A percentile compares a stretch with the other conserved stretches of the same genome.
phyloP scores from a whole-genome alignment of 2,113 vertebrate species.

The Thalassarche chlororhynchos region DNA sequence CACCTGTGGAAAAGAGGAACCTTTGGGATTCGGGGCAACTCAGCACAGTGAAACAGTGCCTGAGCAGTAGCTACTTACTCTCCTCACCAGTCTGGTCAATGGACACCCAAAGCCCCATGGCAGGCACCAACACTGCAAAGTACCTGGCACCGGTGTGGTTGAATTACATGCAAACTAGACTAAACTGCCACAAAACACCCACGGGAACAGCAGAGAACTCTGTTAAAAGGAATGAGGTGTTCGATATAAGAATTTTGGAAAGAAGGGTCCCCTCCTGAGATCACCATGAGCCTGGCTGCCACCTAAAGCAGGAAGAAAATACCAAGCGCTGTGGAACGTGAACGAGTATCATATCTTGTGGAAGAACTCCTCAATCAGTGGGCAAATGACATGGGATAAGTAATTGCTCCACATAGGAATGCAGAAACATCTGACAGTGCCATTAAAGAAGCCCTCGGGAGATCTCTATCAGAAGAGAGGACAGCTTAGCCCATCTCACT shows the following conservation, averaged over 20 bases:
- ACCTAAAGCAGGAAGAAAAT: background rate
- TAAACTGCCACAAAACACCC: background rate
- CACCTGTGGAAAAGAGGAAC: too few species aligned
- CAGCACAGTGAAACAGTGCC: too few species aligned
- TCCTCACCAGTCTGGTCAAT: background rate
- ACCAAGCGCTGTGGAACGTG: background rate
- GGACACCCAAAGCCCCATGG: background rate
- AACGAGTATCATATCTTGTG: background rate
- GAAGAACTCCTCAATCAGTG: background rate
- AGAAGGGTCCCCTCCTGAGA: background rate
- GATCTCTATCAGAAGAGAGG: background rate
- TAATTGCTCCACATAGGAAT: background rate
- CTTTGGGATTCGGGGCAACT: background rate
- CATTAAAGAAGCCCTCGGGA: background rate
- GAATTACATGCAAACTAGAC: background rate
- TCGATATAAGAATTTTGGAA: background rate
- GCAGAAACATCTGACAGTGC: background rate
- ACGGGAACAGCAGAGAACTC: background rate
- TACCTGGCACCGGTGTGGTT: background rate
- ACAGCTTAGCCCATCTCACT: background rate
- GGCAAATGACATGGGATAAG: background rate
- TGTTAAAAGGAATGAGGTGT: background rate
- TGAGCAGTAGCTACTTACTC: background rate
- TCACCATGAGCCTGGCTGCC: background rate
- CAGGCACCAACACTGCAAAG: background rate